Evolutionary conservation across 2,888 invertebrate species (phyloP).

Genomic region (Coleophora deauratella): DNA sequence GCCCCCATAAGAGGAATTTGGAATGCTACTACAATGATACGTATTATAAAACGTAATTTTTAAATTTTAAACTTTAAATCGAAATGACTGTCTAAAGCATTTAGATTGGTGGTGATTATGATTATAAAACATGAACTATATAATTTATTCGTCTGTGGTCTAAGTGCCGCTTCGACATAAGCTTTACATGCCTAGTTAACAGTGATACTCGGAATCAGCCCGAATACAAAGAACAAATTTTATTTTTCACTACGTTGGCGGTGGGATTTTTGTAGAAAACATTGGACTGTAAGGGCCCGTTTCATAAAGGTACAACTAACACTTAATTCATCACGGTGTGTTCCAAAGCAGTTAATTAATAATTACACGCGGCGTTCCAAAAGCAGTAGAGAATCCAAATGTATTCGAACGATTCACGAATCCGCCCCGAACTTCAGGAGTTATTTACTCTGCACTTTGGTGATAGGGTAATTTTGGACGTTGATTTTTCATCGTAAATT

Average conservation of each 20-base stretch:
- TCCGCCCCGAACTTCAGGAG: too few relatives aligned
- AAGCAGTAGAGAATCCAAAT: too few relatives aligned
- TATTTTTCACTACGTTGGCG: constrained; percentile 36
- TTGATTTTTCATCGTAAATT: too few relatives aligned
- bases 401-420: too few relatives aligned
- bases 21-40: constrained; percentile 58
- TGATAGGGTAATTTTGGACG: too few relatives aligned
- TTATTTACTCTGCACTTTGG: too few relatives aligned
- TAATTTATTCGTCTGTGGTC: neutral
- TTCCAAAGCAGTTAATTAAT: too few relatives aligned
- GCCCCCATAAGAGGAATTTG: neutral
- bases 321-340: too few relatives aligned
- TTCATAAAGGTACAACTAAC: too few relatives aligned
- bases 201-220: constrained; percentile 58
- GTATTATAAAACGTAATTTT: constrained; percentile 11
- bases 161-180: constrained; percentile 29
- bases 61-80: constrained; percentile 20
- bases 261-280: constrained; percentile 11
- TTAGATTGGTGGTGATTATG: constrained; percentile 28
- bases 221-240: constrained; percentile 47
- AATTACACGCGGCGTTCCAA: too few relatives aligned
- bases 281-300: too few relatives aligned
- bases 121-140: neutral
- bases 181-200: constrained; percentile 60
- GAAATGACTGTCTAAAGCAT: constrained; percentile 60